These are phyloP conservation scores for Amblyopsis hoosieri DNA, from an alignment of 2,797 vertebrate species.

Conservation along the genomic window DNA sequence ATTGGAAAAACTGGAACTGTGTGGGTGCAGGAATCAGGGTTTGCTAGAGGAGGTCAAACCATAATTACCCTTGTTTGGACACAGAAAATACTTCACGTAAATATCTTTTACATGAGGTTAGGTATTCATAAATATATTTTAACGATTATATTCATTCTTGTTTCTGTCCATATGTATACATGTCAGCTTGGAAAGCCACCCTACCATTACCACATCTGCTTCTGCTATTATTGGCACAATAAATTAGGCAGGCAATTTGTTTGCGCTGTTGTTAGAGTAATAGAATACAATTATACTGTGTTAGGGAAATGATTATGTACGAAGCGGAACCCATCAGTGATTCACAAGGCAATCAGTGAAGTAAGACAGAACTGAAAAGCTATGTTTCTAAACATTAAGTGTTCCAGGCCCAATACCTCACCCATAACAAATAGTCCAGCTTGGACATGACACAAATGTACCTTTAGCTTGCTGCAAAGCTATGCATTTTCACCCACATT, in stretches of 20 bases:
- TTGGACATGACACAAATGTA: slow-evolving; percentile 18
- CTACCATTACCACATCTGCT: slow-evolving; percentile 73
- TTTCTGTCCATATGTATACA: slow-evolving; percentile 65
- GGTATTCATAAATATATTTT: slow-evolving; percentile 67
- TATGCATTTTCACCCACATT: slow-evolving; percentile 5
- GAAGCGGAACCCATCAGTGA: slow-evolving; percentile 73
- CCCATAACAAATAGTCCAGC: slow-evolving; percentile 48
- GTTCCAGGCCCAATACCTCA: slow-evolving; percentile 59
- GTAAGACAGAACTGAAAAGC: slow-evolving; percentile 67
- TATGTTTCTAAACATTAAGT: slow-evolving; percentile 54
- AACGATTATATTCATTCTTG: slow-evolving; percentile 62
- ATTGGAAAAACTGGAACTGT: slow-evolving; percentile 40
- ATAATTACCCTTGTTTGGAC: slow-evolving; percentile 68
- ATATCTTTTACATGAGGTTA: slow-evolving; percentile 35
- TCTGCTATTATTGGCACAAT: slow-evolving; percentile 78
- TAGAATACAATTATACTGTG: slow-evolving; percentile 75
- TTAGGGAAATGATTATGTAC: slow-evolving; percentile 77
- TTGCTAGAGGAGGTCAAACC: slow-evolving; percentile 57
- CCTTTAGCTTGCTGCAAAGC: slow-evolving; percentile 24
- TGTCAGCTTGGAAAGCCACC: slow-evolving; percentile 63
- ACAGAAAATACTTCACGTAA: slow-evolving; percentile 53
- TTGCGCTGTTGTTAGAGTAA: slow-evolving; percentile 77
- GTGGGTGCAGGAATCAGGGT: slow-evolving; percentile 53
- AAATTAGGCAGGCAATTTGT: slow-evolving; percentile 79
- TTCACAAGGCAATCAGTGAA: slow-evolving; percentile 73